A percentile compares a stretch with the other conserved stretches of the same genome.
phyloP scores from a whole-genome alignment of 2,797 vertebrate species.

The Sebastes vulpes region DNA sequence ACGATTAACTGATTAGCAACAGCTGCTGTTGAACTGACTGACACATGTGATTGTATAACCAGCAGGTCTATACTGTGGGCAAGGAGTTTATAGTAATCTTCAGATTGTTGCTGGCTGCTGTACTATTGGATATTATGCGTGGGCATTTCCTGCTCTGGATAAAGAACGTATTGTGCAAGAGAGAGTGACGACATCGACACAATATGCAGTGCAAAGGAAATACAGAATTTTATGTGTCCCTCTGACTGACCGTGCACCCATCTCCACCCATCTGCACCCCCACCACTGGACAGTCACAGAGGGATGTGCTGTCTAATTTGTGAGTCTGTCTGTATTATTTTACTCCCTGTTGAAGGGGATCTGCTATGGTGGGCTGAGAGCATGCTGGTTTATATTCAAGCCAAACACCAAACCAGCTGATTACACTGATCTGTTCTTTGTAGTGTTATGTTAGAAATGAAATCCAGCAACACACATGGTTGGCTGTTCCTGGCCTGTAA shows the following conservation, averaged over 20 bases:
- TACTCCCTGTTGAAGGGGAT: background rate
- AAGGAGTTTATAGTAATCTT: conserved; percentile 70
- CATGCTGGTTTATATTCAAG: background rate
- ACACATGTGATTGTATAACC: conserved; percentile 62
- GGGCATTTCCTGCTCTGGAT: conserved; percentile 75
- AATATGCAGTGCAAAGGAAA: conserved; percentile 58
- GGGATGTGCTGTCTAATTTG: conserved; percentile 8
- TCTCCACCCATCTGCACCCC: background rate
- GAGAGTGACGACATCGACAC: conserved; percentile 66
- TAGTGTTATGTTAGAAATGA: conserved; percentile 7
- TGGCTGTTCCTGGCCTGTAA: background rate
- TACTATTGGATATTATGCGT: conserved; percentile 46
- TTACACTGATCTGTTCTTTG: conserved; percentile 33
- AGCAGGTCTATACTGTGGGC: conserved; percentile 33
- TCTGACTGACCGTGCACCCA: conserved; percentile 41
- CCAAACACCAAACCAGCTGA: conserved; percentile 23
- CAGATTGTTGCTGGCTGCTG: conserved; percentile 51
- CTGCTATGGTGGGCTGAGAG: background rate
- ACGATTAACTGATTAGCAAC: conserved; percentile 60
- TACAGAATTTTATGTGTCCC: conserved; percentile 54
- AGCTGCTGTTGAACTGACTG: conserved; percentile 59
- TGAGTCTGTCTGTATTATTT: conserved; percentile 16
- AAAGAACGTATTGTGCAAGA: conserved; percentile 73
- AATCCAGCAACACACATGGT: background rate
- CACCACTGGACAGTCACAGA: conserved; percentile 26